Conservation (phyloP, 2,113 vertebrate species). For the Hippocampus barbouri region DNA sequence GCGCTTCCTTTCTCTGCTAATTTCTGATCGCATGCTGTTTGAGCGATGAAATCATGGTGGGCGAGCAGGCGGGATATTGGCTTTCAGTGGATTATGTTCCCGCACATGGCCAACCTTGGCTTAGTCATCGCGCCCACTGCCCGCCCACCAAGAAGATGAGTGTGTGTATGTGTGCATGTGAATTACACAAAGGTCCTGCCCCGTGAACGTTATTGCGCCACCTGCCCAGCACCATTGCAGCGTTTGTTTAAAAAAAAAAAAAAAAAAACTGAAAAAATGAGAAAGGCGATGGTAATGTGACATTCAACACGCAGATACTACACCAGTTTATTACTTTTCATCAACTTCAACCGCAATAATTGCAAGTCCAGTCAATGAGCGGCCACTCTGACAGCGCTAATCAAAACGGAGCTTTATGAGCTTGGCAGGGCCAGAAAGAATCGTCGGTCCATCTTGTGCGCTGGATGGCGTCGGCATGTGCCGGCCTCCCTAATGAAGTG, state of each 20-base stretch:
- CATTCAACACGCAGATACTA: too few relatives aligned
- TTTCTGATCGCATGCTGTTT: constrained; percentile 52
- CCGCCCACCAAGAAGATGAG: constrained; percentile 61
- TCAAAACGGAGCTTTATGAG: neutral
- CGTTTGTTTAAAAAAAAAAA: constrained; percentile 27
- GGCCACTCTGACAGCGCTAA: neutral
- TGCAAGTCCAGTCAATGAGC: neutral
- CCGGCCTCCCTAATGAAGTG: neutral
- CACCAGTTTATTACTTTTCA: too few relatives aligned
- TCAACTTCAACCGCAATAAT: neutral
- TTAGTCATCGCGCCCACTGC: constrained; percentile 69
- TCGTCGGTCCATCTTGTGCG: neutral
- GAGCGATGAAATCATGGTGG: constrained; percentile 61
- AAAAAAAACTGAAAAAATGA: constrained; percentile 2
- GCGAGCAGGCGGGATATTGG: constrained; percentile 64
- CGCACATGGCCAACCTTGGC: constrained; percentile 65
- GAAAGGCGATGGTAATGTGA: neutral
- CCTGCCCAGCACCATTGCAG: constrained; percentile 21
- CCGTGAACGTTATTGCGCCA: constrained; percentile 42
- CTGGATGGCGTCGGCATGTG: neutral
- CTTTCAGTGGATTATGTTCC: constrained; percentile 66
- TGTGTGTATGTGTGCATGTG: constrained; percentile 21
- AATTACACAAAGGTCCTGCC: constrained; percentile 46
- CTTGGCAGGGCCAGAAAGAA: neutral
- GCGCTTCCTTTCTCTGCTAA: constrained; percentile 40